Conservation (phyloP, 2,888 invertebrate species). For the Sinodicranocentrus sp. region DNA sequence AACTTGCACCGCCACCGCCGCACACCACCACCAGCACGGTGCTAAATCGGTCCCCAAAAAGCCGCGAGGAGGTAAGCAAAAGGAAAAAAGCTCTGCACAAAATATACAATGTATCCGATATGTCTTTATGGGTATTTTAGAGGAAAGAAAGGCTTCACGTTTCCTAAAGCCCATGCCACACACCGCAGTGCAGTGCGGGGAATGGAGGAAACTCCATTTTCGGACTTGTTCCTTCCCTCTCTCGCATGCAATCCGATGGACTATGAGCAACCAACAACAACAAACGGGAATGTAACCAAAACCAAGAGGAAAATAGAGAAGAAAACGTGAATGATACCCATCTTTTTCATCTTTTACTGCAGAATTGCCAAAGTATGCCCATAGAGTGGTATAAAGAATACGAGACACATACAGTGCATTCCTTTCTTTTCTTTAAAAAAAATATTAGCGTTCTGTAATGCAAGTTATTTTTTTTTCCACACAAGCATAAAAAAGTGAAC, state of each 20-base stretch:
- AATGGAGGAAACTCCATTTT: conserved; percentile 60
- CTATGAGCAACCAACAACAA: conserved; percentile 47
- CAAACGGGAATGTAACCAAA: conserved; percentile 53
- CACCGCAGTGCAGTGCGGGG: conserved; percentile 55
- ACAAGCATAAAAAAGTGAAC: conserved; percentile 9
- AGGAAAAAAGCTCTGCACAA: conserved; percentile 7
- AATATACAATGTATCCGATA: neutral
- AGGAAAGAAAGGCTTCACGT: conserved; percentile 64
- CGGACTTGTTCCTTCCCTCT: conserved; percentile 40
- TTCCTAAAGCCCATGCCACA: conserved; percentile 56
- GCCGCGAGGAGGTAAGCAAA: conserved; percentile 66
- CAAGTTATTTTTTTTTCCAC: neutral
- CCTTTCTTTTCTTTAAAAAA: conserved; percentile 8
- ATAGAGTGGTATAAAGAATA: too few species aligned
- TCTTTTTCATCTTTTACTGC: conserved; percentile 39
- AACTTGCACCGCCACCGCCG: conserved; percentile 54
- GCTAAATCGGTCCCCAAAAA: conserved; percentile 66
- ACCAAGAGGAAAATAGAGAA: conserved; percentile 31
- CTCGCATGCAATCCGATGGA: conserved; percentile 63
- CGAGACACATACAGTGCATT: too few species aligned
- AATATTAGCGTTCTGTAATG: neutral
- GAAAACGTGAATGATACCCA: conserved; percentile 56
- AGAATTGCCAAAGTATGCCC: conserved; percentile 2
- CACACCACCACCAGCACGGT: conserved; percentile 54
- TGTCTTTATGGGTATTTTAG: neutral